Percentiles rank a stretch among this genome's conserved stretches.
These are phyloP conservation scores for Drosophila merina DNA, from an alignment of 2,888 invertebrate genomes.

Conservation along the genomic window DNA sequence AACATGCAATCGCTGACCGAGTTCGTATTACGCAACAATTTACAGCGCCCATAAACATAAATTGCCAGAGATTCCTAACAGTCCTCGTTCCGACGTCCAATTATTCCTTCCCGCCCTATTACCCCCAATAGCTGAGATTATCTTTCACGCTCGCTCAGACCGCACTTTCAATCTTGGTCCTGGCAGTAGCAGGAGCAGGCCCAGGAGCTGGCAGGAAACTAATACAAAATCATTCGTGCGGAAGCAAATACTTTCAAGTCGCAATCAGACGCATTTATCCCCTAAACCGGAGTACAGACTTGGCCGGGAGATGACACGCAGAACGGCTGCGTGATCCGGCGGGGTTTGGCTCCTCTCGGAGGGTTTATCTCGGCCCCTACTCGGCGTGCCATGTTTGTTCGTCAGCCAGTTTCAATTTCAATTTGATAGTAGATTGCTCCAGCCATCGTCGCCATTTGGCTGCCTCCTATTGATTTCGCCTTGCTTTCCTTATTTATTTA, in stretches of 20 bases:
- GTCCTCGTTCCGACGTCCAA: constrained; percentile 17
- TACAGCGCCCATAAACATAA: constrained; percentile 33
- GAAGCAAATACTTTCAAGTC: constrained; percentile 55
- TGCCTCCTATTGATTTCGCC: constrained; percentile 45
- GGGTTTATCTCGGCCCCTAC: constrained; percentile 27
- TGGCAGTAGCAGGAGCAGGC: too few relatives aligned
- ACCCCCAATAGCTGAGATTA: constrained; percentile 19
- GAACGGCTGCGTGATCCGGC: constrained; percentile 17
- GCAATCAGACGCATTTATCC: constrained; percentile 59
- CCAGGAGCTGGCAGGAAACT: constrained; percentile 29
- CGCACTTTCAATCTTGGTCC: constrained; percentile 1
- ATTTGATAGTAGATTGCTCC: constrained; percentile 58
- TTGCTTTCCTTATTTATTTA: constrained; percentile 12
- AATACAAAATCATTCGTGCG: constrained; percentile 56
- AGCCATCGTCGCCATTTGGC: constrained; percentile 36
- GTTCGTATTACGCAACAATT: constrained; percentile 16
- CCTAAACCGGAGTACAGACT: constrained; percentile 1
- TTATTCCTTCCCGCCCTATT: constrained; percentile 18
- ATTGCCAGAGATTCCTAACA: constrained; percentile 4
- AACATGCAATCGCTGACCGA: constrained; percentile 27
- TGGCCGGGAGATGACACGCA: constrained; percentile 3
- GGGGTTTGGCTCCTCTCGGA: neutral
- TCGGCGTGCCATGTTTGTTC: constrained; percentile 6
- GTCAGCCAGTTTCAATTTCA: constrained; percentile 59
- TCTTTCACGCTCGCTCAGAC: constrained; percentile 15